A percentile compares a stretch with the other conserved stretches of the same genome.
Conservation (phyloP, 2,113 vertebrate genomes). For the Amphiprion percula region DNA sequence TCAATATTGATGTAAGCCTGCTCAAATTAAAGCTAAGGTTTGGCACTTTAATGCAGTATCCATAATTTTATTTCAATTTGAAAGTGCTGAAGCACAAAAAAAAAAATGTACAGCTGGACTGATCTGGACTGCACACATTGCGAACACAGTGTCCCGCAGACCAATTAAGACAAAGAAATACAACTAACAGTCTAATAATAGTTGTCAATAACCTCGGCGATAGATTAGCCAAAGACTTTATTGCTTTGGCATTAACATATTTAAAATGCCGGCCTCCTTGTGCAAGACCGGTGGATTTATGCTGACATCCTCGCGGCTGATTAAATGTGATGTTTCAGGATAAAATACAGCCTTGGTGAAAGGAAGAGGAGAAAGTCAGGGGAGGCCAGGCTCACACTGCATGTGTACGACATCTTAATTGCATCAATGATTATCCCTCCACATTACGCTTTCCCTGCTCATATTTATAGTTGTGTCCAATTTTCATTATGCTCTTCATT, state of each 20-base stretch:
- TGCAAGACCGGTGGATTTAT: constrained; percentile 69
- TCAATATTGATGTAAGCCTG: constrained; percentile 25
- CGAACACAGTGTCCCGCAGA: background rate
- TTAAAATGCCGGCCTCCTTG: constrained; percentile 68
- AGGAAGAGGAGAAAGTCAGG: constrained; percentile 59
- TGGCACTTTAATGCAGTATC: constrained; percentile 32
- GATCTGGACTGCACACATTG: background rate
- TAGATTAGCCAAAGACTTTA: constrained; percentile 63
- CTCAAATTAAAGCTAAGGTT: constrained; percentile 21
- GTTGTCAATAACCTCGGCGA: constrained; percentile 60
- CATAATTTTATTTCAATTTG: constrained; percentile 18
- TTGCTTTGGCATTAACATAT: constrained; percentile 74
- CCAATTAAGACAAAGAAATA: constrained; percentile 54
- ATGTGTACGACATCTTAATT: constrained; percentile 84
- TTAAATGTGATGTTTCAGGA: constrained; percentile 75
- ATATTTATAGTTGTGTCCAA: constrained; percentile 89
- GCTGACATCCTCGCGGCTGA: constrained; percentile 49
- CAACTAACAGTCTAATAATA: constrained; percentile 39
- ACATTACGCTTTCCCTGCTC: constrained; percentile 74
- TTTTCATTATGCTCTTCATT: constrained; percentile 90
- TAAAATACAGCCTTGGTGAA: constrained; percentile 72
- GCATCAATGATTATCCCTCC: constrained; percentile 83
- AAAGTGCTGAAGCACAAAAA: background rate
- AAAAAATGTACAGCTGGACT: background rate
- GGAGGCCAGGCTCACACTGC: constrained; percentile 68